phyloP scores from a whole-genome alignment of 2,888 invertebrate species.

The Elaeidobius kamerunicus region DNA sequence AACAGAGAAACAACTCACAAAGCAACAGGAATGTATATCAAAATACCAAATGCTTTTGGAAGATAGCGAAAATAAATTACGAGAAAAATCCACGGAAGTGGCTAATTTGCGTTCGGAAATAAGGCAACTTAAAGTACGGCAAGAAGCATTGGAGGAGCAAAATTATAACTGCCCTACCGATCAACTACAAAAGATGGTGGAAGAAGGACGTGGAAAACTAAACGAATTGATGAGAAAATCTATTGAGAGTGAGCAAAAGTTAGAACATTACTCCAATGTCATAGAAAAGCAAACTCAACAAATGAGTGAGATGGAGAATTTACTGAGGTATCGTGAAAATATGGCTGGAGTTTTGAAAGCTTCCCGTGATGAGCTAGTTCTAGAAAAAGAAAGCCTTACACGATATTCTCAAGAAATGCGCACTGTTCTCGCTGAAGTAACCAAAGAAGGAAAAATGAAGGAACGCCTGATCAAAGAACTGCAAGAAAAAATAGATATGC shows the following conservation, averaged over 20 bases:
- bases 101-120: constrained; percentile 27
- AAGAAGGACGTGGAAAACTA: constrained; percentile 43
- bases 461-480: constrained; percentile 42
- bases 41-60: constrained; percentile 37
- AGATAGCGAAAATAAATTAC: constrained; percentile 39
- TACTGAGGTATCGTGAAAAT: constrained; percentile 61
- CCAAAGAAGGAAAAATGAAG: constrained; percentile 37
- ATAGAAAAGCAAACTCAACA: constrained; percentile 60
- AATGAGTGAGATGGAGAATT: constrained; percentile 60
- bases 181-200: constrained; percentile 43
- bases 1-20: constrained; percentile 31
- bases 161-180: constrained; percentile 38
- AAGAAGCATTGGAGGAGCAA: constrained; percentile 39
- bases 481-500: constrained; percentile 40
- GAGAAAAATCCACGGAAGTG: constrained; percentile 38
- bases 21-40: constrained; percentile 35
- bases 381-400: constrained; percentile 51
- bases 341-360: constrained; percentile 57
- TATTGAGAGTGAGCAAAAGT: constrained; percentile 45
- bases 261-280: constrained; percentile 57
- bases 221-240: constrained; percentile 37
- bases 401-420: constrained; percentile 45
- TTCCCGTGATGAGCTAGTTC: constrained; percentile 54
- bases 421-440: constrained; percentile 40
- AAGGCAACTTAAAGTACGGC: constrained; percentile 40